Evolutionary conservation across 1,140 invertebrate genomes (phyloP), one percentile per base, ranked within the genome.

Genomic region (Ips nitidus): DNA sequence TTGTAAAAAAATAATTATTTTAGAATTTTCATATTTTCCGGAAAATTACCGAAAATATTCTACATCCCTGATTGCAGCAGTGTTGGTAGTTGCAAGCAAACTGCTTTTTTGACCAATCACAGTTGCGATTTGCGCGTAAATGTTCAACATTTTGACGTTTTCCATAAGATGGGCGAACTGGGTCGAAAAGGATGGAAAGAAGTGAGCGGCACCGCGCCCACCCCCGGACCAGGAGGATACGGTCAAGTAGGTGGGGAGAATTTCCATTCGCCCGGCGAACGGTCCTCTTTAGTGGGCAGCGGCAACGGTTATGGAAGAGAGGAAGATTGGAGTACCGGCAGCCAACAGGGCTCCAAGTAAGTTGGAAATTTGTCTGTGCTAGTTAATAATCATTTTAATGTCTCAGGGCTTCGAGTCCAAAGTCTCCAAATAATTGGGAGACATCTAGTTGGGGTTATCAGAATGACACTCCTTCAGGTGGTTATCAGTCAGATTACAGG

Each of bases 171-270:
- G 53, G 84, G 86, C 65, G 89, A 91, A 78, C 80, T 91, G 39
- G 84, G 89, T 37, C 85, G 87, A 77, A 85, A 84, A 79, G 89
- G 90, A 56, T 91, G 89, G 89, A 85, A 84, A 67, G 88, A 90
- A 73, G 81, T 89, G 56, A 79, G 83, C 39, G 86, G 86, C 36
- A 83, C 78, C 58, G 88, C 86, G 78, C 82, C 81, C 47, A 77
- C 78, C 81, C 47, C 71, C 36, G 75, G 77, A 50, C 68, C 80
- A 72, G 81, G 83, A 4, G 80, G 80, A 43, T 85, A 85, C 78
- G 83, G 84, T 63, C 83, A 84, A 72, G 81, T 83, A 58, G 79
- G 72, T 57, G 78, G 79, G 57, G 77, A 81, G 39, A 80, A 79
- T 43, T 82, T 80, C 66, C 75, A 79, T 69, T 79, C 81, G 57